Base-by-base conservation (phyloP, 2,888 invertebrate species). In the Psococerastis gibbosa region DNA sequence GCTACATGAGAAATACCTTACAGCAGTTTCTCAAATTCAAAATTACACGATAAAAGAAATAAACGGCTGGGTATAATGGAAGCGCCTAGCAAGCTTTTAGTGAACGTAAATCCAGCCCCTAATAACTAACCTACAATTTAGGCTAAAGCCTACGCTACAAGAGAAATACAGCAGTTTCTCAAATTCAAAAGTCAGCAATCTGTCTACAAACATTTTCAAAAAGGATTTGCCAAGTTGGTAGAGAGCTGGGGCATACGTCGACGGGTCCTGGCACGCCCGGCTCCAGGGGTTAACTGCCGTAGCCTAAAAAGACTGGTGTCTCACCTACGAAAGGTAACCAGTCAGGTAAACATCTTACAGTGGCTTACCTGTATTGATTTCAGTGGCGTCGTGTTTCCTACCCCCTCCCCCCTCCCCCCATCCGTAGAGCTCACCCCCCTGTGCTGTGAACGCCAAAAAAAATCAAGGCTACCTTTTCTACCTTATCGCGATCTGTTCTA, bases 161-260 rank as follows among this genome's bases (percentile, higher is more conserved):
- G n/a, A n/a, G n/a, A n/a, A n/a, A n/a, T n/a, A n/a, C n/a, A n/a
- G n/a, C n/a, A n/a, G n/a, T n/a, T n/a, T n/a, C n/a, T n/a, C n/a
- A n/a, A n/a, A n/a, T n/a, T n/a, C n/a, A n/a, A n/a, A n/a, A n/a
- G n/a, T n/a, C n/a, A n/a, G n/a, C n/a, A n/a, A n/a, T n/a, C n/a
- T n/a, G n/a, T n/a, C n/a, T n/a, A n/a, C n/a, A n/a, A n/a, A n/a
- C n/a, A n/a, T n/a, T n/a, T n/a, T n/a, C n/a, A n/a, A 11, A 22
- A 16, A 23, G 11, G 23, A 45, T 49, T 46, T 47, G 47, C 46
- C 46, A 50, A 11, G 42, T 22, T 18, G 23, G 42, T 22, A 31
- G 20, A 17, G 45, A 13, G 44, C 13, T 38, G 34, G 38, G 11
- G 16, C 16, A 11, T 16, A 6, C 34, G 41, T 15, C 18, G 18